Base-by-base conservation (phyloP, 2,888 invertebrate species). In the Ommatoiulus sabulosus region DNA sequence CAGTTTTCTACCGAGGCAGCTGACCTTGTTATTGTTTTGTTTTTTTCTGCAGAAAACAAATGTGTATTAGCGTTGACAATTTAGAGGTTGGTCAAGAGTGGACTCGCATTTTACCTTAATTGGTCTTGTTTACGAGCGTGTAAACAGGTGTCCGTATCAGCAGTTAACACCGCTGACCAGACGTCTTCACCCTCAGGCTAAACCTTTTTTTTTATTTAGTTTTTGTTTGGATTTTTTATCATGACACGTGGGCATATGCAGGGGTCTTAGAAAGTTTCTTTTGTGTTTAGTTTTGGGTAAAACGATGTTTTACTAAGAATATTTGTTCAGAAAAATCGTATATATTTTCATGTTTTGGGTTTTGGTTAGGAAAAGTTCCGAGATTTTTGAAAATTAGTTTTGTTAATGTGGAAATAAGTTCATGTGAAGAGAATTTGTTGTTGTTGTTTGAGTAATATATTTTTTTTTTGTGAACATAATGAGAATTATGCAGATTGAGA, bases 121-220 rank as follows among this genome's bases (percentile, higher is more conserved):
- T 72, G 72, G 72, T 72, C 24, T 7, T 72, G 72, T 72, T 72
- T 72, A 72, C 72, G 24, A 72, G 20, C 72, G 20, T 72, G 72
- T 72, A 72, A 72, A 72, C 72, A 72, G 72, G 72, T 72, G 72
- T 72, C 72, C 24, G 20, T 72, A 72, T 72, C 72, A 72, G 72
- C 24, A 72, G 24, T n/a, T 63, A n/a, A 72, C 72, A 72, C 72
- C 7, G n/a, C 72, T 72, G 72, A 72, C 72, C 72, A 72, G 20
- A 7, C 20, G 72, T 72, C 72, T 72, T 72, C 72, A 72, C 72
- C 72, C 24, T 72, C 72, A 4, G 24, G 72, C 72, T 6, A 24
- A 20, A 8, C 24, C 1, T 72, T 72, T 72, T 8, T 8, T 72
- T 72, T 72, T 57, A 57, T 57, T 57, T 72, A 10, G 10, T 24